A percentile compares a stretch with the other conserved stretches of the same genome.
These are phyloP conservation scores for Zootoca vivipara DNA, from an alignment of 2,113 vertebrate genomes.

Conservation along the genomic window DNA sequence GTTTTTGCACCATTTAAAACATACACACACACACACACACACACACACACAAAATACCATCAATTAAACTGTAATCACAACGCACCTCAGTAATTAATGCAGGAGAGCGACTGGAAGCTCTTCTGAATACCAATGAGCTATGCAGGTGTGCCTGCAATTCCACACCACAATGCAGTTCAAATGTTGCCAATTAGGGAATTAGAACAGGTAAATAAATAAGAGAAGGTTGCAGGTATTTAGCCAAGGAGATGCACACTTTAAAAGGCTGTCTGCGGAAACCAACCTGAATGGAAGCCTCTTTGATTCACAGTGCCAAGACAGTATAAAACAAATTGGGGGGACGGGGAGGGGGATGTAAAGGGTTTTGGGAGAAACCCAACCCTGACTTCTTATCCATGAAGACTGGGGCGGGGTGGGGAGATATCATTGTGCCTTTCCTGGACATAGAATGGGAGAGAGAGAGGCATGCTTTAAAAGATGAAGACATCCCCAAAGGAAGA, in stretches of 20 bases:
- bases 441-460: neutral
- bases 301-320: neutral
- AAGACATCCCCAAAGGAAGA: neutral
- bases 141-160: constrained; percentile 38
- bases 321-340: neutral
- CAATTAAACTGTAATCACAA: constrained; percentile 57
- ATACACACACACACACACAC: neutral
- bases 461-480: neutral
- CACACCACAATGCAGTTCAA: constrained; percentile 17
- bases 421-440: neutral
- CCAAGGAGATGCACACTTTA: neutral
- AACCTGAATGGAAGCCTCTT: neutral
- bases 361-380: neutral
- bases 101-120: constrained; percentile 27
- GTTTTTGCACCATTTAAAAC: constrained; percentile 11
- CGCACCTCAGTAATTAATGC: constrained; percentile 48
- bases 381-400: neutral
- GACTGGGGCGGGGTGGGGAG: too few relatives aligned
- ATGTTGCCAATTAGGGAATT: constrained; percentile 32
- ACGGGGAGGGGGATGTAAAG: too few relatives aligned
- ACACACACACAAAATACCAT: constrained; percentile 8
- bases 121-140: constrained; percentile 52
- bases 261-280: too few relatives aligned
- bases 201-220: constrained; percentile 49
- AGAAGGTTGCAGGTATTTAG: constrained; percentile 1